phyloP scores from a whole-genome alignment of 2,888 invertebrate genomes.

The Tricholauxania praeusta region DNA sequence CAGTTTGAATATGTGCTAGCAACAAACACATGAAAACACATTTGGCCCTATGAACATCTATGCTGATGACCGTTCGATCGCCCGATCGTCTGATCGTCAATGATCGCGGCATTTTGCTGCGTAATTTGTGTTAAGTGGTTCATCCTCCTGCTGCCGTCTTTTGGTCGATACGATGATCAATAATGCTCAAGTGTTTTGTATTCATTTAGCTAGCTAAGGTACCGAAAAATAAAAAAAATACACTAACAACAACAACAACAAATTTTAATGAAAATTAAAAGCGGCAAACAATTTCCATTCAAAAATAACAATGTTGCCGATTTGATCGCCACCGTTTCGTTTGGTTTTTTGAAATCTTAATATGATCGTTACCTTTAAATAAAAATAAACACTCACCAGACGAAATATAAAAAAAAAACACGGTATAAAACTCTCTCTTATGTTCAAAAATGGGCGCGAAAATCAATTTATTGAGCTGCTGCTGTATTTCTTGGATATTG shows the following conservation, averaged over 20 bases:
- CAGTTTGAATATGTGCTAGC: too few species aligned
- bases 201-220: conserved; percentile 33
- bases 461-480: conserved; percentile 21
- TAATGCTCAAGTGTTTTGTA: conserved; percentile 42
- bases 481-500: conserved; percentile 1
- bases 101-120: conserved; percentile 58
- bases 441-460: neutral
- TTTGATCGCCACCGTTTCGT: neutral
- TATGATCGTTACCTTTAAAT: neutral
- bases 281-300: neutral
- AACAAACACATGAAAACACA: too few species aligned
- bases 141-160: conserved; percentile 56
- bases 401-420: too few species aligned
- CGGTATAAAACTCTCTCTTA: too few species aligned
- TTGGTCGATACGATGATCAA: conserved; percentile 34
- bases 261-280: conserved; percentile 44
- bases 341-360: neutral
- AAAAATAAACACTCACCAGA: neutral
- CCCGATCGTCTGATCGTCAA: too few species aligned
- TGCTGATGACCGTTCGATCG: too few species aligned
- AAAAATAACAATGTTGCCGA: neutral
- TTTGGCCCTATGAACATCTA: too few species aligned
- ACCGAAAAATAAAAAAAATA: conserved; percentile 18
- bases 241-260: conserved; percentile 1
- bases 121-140: conserved; percentile 65